Percentiles rank a stretch among this genome's conserved stretches.
Evolutionary conservation across 2,797 vertebrate species (phyloP).

Genomic region (Poecilia picta): DNA sequence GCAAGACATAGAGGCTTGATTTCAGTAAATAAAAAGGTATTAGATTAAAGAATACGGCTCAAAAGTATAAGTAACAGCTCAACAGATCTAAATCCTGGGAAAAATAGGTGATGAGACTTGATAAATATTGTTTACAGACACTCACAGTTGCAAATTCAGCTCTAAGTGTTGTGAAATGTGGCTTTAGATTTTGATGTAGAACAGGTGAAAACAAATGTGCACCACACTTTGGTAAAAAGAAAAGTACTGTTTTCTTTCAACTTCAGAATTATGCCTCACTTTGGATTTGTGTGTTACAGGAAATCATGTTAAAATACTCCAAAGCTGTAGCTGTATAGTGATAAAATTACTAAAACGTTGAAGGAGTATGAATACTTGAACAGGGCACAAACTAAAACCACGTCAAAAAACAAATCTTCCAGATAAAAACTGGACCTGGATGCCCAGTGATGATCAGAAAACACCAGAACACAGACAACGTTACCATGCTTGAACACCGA

Average conservation of each 20-base stretch:
- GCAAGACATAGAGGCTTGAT: too few relatives aligned
- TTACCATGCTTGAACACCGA: conserved; percentile 40
- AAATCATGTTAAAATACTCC: background rate
- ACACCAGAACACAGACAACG: conserved; percentile 49
- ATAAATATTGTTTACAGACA: background rate
- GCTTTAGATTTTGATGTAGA: background rate
- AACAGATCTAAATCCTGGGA: background rate
- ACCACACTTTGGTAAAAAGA: background rate
- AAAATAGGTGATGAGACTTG: background rate
- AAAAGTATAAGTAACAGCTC: background rate
- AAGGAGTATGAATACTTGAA: background rate
- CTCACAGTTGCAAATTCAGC: background rate
- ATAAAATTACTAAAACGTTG: background rate
- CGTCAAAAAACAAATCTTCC: background rate
- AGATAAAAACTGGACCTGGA: conserved; percentile 11
- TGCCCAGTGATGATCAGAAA: conserved; percentile 52
- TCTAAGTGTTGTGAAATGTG: background rate
- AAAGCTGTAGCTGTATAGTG: background rate
- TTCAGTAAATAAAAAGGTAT: background rate
- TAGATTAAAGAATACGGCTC: background rate
- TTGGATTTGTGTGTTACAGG: background rate
- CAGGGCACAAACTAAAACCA: background rate
- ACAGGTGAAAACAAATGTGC: background rate
- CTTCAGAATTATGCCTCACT: background rate
- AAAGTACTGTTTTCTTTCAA: background rate